Percentiles rank a stretch among this genome's conserved stretches.
Conservation (phyloP, 2,797 vertebrate species). For the Channa striata region DNA sequence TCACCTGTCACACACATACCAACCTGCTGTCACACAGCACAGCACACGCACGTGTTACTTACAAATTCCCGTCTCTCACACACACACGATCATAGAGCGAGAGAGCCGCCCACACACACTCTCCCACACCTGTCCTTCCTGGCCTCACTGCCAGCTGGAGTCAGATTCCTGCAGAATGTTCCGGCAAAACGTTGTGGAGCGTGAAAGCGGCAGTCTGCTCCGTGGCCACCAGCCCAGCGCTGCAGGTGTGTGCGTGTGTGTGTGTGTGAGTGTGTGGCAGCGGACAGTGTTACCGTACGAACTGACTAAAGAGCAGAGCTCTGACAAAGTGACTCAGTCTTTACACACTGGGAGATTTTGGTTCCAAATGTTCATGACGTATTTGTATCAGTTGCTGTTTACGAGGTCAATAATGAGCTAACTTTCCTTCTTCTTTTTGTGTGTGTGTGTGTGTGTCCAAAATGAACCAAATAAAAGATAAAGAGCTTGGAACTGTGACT, state of each 20-base stretch:
- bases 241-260: conserved; percentile 49
- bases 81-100: not conserved
- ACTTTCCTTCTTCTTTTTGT: no score
- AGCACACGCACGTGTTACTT: conserved; percentile 1
- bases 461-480: no score
- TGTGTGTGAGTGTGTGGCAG: conserved; percentile 9
- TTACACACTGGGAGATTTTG: no score
- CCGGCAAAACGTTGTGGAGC: conserved; percentile 44
- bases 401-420: no score
- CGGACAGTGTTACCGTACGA: no score
- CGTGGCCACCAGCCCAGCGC: conserved; percentile 66
- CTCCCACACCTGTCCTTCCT: conserved; percentile 48
- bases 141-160: conserved; percentile 67
- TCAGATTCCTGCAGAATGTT: conserved; percentile 49
- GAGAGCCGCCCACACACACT: conserved; percentile 22
- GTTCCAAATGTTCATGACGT: no score
- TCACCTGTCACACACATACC: not conserved
- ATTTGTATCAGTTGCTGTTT: no score
- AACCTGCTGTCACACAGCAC: not conserved
- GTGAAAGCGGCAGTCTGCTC: conserved; percentile 52
- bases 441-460: no score
- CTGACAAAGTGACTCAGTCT: no score
- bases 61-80: not conserved
- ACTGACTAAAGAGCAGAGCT: no score
- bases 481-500: no score